Evolutionary conservation across 2,797 vertebrate genomes (phyloP).

Genomic region (Taenioides sp.): DNA sequence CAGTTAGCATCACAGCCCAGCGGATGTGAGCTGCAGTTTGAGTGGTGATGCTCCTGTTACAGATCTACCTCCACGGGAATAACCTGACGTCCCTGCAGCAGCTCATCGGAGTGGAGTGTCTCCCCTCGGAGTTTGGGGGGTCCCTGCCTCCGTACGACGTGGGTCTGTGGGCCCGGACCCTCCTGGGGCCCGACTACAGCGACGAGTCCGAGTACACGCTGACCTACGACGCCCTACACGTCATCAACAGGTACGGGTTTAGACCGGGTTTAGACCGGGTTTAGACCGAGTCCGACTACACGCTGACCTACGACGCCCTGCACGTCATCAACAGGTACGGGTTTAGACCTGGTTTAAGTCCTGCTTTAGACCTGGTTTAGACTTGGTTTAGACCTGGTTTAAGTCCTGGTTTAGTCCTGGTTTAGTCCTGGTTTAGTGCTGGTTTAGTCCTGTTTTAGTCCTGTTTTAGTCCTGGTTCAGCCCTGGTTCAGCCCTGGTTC

Average conservation of each 20-base stretch:
- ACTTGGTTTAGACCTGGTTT: too few relatives aligned
- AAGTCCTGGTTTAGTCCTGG: too few relatives aligned
- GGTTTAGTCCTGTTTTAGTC: too few relatives aligned
- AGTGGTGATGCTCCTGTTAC: not conserved
- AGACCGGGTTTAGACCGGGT: too few relatives aligned
- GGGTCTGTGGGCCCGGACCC: slow-evolving; percentile 94
- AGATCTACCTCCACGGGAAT: slow-evolving; percentile 99
- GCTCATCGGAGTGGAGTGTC: slow-evolving; percentile 92
- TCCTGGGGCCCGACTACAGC: slow-evolving; percentile 93
- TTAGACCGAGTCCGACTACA: slow-evolving; percentile 86
- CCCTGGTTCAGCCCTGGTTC: too few relatives aligned
- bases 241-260: slow-evolving; percentile 41
- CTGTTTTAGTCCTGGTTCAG: too few relatives aligned
- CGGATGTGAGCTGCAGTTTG: too few relatives aligned
- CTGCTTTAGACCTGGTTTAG: too few relatives aligned
- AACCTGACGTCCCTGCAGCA: slow-evolving; percentile 97
- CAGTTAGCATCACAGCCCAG: too few relatives aligned
- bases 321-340: slow-evolving; percentile 65
- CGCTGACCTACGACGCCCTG: slow-evolving; percentile 85
- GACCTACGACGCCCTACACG: slow-evolving; percentile 87
- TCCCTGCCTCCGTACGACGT: slow-evolving; percentile 96
- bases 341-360: too few relatives aligned
- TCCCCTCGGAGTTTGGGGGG: slow-evolving; percentile 96
- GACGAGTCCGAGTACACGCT: slow-evolving; percentile 92
- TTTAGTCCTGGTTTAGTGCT: too few relatives aligned